Percentiles rank a stretch among this genome's conserved stretches.
Conservation (phyloP, 2,888 invertebrate species). For the Leucozona laternaria region DNA sequence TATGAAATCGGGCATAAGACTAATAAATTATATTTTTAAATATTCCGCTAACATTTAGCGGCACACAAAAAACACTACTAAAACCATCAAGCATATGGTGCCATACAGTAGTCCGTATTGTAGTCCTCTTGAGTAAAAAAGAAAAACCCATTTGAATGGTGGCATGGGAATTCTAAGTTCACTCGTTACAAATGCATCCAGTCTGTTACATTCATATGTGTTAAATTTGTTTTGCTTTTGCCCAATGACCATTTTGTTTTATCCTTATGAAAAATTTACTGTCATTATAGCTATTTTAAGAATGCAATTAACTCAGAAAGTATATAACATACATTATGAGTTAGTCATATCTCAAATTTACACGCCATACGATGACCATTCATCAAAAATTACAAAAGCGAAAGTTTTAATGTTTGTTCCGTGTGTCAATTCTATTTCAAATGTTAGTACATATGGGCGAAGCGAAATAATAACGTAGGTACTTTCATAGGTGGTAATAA, state of each 20-base stretch:
- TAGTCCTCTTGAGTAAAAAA: slow-evolving; percentile 5
- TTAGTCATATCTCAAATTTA: background rate
- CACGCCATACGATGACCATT: background rate
- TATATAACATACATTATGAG: slow-evolving; percentile 32
- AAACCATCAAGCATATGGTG: slow-evolving; percentile 18
- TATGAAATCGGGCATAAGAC: no score
- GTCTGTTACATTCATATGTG: slow-evolving; percentile 10
- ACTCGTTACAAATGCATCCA: slow-evolving; percentile 12
- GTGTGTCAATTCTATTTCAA: slow-evolving; percentile 22
- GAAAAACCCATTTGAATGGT: background rate
- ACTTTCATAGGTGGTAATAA: slow-evolving; percentile 35
- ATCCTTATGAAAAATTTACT: slow-evolving; percentile 53
- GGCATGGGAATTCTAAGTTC: slow-evolving; percentile 25
- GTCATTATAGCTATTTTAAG: slow-evolving; percentile 56
- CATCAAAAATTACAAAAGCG: slow-evolving; percentile 47
- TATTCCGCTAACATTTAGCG: no score
- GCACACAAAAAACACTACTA: no score
- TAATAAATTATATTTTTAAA: no score
- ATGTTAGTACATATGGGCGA: background rate
- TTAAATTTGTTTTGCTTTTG: slow-evolving; percentile 30
- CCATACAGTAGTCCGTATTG: background rate
- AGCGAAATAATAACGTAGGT: background rate
- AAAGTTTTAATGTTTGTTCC: slow-evolving; percentile 44
- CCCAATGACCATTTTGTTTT: slow-evolving; percentile 26
- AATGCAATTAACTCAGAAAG: slow-evolving; percentile 47